These are phyloP conservation scores for Cladorhizidae sp. DNA, from an alignment of 37 sponge, comb jelly and placozoan genomes.

Conservation along the genomic window DNA sequence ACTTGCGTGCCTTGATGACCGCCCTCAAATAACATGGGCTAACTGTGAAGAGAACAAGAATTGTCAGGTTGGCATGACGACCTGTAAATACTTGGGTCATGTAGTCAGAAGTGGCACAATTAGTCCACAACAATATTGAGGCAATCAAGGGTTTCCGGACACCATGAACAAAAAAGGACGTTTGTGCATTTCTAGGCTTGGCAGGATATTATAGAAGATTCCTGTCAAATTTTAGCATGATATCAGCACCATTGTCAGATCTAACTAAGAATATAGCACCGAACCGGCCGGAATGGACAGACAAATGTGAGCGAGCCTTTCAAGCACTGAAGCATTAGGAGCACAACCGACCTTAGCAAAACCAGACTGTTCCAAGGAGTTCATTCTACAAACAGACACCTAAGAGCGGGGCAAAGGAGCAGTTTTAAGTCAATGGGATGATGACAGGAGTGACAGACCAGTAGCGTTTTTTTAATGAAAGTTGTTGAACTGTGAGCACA, in stretches of 20 bases:
- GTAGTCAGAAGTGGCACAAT: constrained; percentile 8
- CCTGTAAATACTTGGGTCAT: constrained; percentile 46
- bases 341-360: neutral
- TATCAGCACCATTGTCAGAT: neutral
- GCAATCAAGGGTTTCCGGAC: neutral
- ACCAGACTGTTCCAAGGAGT: neutral
- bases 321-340: neutral
- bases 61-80: constrained; percentile 30
- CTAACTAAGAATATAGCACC: neutral
- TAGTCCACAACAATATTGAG: neutral
- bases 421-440: too few species aligned
- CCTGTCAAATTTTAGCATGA: neutral
- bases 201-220: neutral
- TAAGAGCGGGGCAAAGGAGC: too few species aligned
- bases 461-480: too few species aligned
- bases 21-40: constrained; percentile 49
- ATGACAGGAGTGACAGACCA: too few species aligned
- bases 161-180: neutral
- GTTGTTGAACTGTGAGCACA: too few species aligned
- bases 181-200: neutral
- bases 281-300: neutral
- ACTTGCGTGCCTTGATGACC: constrained; percentile 46
- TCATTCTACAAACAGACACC: too few species aligned
- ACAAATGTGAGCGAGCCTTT: neutral
- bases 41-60: constrained; percentile 45